A percentile compares a stretch with the other conserved stretches of the same genome.
Conservation (phyloP, 1,140 invertebrate species). For the Plectus sambesii region DNA sequence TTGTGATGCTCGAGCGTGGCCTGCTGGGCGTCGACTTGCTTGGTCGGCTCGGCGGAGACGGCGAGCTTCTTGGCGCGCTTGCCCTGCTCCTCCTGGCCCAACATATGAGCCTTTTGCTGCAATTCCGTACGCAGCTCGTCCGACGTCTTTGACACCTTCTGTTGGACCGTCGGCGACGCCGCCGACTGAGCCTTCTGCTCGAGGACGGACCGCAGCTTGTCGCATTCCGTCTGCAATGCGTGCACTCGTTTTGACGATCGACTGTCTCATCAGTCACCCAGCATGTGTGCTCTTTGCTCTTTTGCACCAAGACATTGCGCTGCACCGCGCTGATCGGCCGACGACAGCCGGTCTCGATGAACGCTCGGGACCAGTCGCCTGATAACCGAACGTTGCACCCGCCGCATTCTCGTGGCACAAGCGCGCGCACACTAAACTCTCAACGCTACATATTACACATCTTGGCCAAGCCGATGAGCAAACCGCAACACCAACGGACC, state of each 20-base stretch:
- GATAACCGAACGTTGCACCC: too few relatives aligned
- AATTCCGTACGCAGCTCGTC: conserved; percentile 41
- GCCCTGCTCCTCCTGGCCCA: conserved; percentile 15
- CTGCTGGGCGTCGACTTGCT: conserved; percentile 36
- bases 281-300: too few relatives aligned
- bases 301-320: too few relatives aligned
- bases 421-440: conserved; percentile 6
- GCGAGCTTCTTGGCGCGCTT: conserved; percentile 39
- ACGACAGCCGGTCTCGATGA: too few relatives aligned
- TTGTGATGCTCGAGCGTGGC: conserved; percentile 42
- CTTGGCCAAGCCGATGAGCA: too few relatives aligned
- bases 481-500: too few relatives aligned
- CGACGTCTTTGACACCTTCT: conserved; percentile 20
- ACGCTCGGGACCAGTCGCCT: too few relatives aligned
- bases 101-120: conserved; percentile 27
- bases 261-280: too few relatives aligned
- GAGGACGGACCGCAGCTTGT: conserved; percentile 43
- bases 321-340: too few relatives aligned
- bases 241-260: conserved; percentile 3
- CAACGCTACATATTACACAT: too few relatives aligned
- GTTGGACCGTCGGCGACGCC: conserved; percentile 20
- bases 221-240: conserved; percentile 40
- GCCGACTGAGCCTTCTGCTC: conserved; percentile 40
- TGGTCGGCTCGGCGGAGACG: conserved; percentile 43
- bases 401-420: too few relatives aligned